Evolutionary conservation across 2,113 vertebrate genomes (phyloP).

Genomic region (Camarhynchus parvulus): DNA sequence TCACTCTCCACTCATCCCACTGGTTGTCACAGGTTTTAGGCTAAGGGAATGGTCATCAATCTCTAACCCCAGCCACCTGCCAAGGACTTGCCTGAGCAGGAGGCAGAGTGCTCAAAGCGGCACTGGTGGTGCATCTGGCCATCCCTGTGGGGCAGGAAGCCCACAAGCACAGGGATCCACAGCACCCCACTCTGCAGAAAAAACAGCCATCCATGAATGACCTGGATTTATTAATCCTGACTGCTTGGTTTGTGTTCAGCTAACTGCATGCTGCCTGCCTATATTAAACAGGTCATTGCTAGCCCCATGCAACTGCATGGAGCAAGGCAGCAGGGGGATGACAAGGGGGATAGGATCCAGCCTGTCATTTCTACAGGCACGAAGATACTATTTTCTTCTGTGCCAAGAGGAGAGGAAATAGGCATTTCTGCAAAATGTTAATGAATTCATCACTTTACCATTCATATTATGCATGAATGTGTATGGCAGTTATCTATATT

Average conservation of each 20-base stretch:
- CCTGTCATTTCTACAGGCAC: neutral
- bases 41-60: neutral
- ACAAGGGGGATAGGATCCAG: neutral
- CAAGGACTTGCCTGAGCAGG: neutral
- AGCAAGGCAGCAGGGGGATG: neutral
- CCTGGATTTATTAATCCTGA: neutral
- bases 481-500: constrained; percentile 25
- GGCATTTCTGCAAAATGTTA: constrained; percentile 27
- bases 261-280: neutral
- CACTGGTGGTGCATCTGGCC: rapidly evolving
- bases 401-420: neutral
- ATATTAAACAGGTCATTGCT: rapidly evolving
- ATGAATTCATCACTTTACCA: constrained; percentile 32
- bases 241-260: neutral
- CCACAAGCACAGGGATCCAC: rapidly evolving
- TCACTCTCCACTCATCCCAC: neutral
- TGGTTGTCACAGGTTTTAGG: neutral
- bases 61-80: neutral
- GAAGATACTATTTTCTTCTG: neutral
- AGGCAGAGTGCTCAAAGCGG: neutral
- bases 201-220: rapidly evolving
- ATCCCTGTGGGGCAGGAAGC: neutral
- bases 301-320: rapidly evolving
- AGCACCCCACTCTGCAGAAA: neutral
- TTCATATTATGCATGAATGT: constrained; percentile 15